Percentiles rank a stretch among this genome's conserved stretches.
Evolutionary conservation across 2,797 vertebrate species (phyloP).

Genomic region (Poeciliopsis gracilis): DNA sequence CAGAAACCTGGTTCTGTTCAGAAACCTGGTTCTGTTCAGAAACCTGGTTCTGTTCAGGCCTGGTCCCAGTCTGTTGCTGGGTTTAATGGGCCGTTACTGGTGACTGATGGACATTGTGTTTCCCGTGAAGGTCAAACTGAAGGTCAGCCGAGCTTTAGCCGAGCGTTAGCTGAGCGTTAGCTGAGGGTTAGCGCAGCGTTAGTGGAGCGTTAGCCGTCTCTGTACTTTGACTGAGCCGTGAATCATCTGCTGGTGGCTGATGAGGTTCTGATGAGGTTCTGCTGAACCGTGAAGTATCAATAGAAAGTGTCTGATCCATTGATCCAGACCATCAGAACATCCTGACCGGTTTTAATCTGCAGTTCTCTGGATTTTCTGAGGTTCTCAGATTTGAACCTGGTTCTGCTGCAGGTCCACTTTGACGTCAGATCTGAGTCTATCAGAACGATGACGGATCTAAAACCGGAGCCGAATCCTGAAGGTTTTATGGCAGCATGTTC

Average conservation of each 20-base stretch:
- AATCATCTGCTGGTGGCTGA: background rate
- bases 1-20: too few relatives aligned
- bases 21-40: too few relatives aligned
- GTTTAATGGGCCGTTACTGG: conserved; percentile 28
- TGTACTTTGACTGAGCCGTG: background rate
- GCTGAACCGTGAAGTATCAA: too few relatives aligned
- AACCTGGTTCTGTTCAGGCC: background rate
- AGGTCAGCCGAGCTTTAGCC: too few relatives aligned
- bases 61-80: conserved; percentile 21
- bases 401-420: background rate
- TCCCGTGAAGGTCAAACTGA: conserved; percentile 42
- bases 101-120: conserved; percentile 31
- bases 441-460: background rate
- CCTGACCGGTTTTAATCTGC: background rate
- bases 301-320: too few relatives aligned
- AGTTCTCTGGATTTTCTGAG: background rate
- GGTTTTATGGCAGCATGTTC: too few relatives aligned
- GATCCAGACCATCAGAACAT: background rate
- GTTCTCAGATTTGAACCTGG: background rate
- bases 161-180: too few relatives aligned
- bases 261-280: too few relatives aligned
- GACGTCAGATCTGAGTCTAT: background rate
- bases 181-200: too few relatives aligned
- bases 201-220: background rate
- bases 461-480: too few relatives aligned